Percentiles rank a stretch among this genome's conserved stretches.
Evolutionary conservation across 2,113 vertebrate species (phyloP).

Genomic region (Cairina moschata): DNA sequence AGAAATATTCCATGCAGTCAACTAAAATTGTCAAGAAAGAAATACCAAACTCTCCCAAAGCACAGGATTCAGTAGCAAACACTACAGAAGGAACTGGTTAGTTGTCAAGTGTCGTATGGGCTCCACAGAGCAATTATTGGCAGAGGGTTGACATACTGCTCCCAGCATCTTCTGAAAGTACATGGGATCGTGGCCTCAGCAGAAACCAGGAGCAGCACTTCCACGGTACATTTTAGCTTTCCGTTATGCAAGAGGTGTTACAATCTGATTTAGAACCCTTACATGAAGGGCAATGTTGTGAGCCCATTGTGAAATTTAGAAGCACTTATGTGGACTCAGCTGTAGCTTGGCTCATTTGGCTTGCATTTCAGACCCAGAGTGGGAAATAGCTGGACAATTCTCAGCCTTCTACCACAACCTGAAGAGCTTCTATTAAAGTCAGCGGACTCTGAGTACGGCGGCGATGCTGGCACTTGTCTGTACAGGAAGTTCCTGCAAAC

Average conservation of each 20-base stretch:
- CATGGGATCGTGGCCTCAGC: neutral
- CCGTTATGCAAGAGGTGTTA: neutral
- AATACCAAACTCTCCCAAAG: neutral
- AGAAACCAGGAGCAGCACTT: neutral
- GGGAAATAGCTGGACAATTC: neutral
- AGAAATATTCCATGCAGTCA: neutral
- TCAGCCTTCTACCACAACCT: neutral
- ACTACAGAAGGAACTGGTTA: neutral
- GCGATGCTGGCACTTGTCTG: neutral
- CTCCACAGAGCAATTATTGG: neutral
- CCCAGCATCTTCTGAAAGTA: neutral
- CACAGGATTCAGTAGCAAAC: neutral
- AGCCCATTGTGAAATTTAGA: neutral
- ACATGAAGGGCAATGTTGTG: neutral
- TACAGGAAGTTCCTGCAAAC: neutral
- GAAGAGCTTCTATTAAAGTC: neutral
- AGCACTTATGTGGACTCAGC: neutral
- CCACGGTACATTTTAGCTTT: neutral
- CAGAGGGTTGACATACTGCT: neutral
- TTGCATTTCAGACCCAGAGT: neutral
- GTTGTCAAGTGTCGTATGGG: neutral
- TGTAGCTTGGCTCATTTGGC: neutral
- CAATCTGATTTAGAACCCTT: no score
- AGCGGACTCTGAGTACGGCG: neutral
- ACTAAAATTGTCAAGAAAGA: neutral